A percentile compares a stretch with the other conserved stretches of the same genome.
phyloP scores from a whole-genome alignment of 2,888 invertebrate species.

The Drosophila diplacantha region DNA sequence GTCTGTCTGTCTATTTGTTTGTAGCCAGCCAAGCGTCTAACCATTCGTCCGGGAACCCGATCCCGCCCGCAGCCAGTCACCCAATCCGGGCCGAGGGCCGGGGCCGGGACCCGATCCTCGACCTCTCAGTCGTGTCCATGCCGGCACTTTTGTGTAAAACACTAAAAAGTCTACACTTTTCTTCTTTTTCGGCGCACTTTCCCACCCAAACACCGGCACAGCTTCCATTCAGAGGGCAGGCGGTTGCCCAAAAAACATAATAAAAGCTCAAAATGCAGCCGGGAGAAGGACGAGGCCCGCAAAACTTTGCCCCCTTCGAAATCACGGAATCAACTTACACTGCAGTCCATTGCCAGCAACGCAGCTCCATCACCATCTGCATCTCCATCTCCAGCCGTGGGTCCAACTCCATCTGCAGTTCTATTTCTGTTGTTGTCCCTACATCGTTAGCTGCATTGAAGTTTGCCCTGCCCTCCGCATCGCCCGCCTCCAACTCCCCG shows the following conservation, averaged over 20 bases:
- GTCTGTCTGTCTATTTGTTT: constrained; percentile 57
- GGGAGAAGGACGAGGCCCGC: constrained; percentile 42
- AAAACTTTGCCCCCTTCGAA: constrained; percentile 59
- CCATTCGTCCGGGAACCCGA: constrained; percentile 62
- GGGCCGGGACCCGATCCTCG: constrained; percentile 26
- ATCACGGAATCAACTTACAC: constrained; percentile 69
- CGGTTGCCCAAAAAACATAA: constrained; percentile 49
- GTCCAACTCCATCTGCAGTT: constrained; percentile 33
- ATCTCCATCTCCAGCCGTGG: constrained; percentile 20
- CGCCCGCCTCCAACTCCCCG: background rate
- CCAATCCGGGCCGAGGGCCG: constrained; percentile 6
- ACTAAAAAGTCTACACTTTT: constrained; percentile 62
- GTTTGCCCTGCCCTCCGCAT: constrained; percentile 40
- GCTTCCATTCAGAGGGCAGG: constrained; percentile 56
- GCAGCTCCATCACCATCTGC: constrained; percentile 35
- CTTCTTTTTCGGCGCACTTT: constrained; percentile 14
- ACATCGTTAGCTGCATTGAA: constrained; percentile 72
- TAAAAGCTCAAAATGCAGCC: constrained; percentile 68
- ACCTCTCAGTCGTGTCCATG: constrained; percentile 54
- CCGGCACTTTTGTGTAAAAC: constrained; percentile 70
- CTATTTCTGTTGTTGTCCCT: constrained; percentile 49
- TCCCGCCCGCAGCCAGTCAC: constrained; percentile 23
- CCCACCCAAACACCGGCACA: constrained; percentile 55
- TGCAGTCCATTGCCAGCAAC: constrained; percentile 58
- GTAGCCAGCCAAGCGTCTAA: constrained; percentile 67